Percentiles rank a stretch among this genome's conserved stretches.
These are phyloP conservation scores for Platyrinchus mystaceus DNA, from an alignment of 2,797 vertebrate species.

Conservation along the genomic window DNA sequence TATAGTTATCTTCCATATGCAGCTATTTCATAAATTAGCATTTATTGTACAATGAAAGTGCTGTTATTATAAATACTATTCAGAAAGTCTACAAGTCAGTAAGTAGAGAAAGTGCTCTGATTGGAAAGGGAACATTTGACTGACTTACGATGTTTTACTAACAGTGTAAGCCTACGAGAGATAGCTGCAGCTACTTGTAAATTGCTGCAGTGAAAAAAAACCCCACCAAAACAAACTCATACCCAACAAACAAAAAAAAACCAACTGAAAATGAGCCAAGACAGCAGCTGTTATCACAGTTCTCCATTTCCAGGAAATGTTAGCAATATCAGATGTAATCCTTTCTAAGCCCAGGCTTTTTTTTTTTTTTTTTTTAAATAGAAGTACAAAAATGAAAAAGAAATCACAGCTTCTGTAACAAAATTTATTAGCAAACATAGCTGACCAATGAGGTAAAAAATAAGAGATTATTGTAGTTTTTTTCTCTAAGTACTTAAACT, in stretches of 20 bases:
- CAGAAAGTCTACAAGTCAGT: background rate
- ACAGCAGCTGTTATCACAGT: constrained; percentile 25
- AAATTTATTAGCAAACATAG: background rate
- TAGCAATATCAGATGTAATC: constrained; percentile 47
- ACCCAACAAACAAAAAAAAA: background rate
- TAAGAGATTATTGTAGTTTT: background rate
- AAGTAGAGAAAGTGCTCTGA: constrained; percentile 3
- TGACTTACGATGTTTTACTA: background rate
- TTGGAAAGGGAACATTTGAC: constrained; percentile 26
- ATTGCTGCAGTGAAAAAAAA: background rate
- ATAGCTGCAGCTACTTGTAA: constrained; percentile 30
- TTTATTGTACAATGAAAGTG: background rate
- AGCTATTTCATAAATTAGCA: constrained; percentile 14
- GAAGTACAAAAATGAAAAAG: constrained; percentile 18
- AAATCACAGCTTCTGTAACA: constrained; percentile 18
- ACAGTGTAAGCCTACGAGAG: constrained; percentile 38
- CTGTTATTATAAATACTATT: background rate
- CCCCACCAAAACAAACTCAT: rapidly evolving
- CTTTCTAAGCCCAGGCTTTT: background rate
- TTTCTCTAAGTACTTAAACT: constrained; percentile 7
- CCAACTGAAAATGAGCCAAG: constrained; percentile 36
- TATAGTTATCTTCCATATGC: background rate
- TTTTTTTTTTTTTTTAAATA: background rate
- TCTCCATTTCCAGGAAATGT: constrained; percentile 63
- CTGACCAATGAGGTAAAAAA: background rate